Percentiles rank a stretch among this genome's conserved stretches.
phyloP scores from a whole-genome alignment of 2,888 invertebrate genomes.

The Stegana nigrithorax region DNA sequence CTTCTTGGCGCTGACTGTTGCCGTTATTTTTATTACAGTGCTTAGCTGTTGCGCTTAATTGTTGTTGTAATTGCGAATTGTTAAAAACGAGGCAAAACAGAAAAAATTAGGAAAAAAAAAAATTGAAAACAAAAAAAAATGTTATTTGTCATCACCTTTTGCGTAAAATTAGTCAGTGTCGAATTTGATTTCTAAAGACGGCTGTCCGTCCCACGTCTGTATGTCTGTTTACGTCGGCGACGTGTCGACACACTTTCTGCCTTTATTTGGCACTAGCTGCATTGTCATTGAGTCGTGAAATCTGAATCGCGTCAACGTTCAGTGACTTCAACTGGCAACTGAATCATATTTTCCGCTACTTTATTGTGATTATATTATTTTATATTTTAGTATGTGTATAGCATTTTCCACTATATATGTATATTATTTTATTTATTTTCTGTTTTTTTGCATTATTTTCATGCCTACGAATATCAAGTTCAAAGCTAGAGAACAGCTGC shows the following conservation, averaged over 20 bases:
- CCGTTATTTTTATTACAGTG: neutral
- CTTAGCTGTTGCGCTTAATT: neutral
- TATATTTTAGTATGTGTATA: no score
- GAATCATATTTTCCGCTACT: no score
- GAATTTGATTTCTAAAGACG: no score
- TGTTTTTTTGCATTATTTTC: neutral
- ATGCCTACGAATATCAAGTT: slow-evolving; percentile 7
- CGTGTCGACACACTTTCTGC: slow-evolving; percentile 8
- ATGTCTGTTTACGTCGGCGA: neutral
- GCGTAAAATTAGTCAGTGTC: no score
- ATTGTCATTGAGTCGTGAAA: slow-evolving; percentile 13
- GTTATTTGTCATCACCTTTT: neutral
- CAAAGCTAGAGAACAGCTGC: neutral
- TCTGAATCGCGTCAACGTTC: neutral
- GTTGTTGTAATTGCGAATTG: neutral
- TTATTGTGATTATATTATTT: no score
- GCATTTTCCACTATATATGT: slow-evolving; percentile 6
- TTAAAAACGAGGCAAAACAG: no score
- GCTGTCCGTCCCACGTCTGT: no score
- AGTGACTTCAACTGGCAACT: slow-evolving; percentile 7
- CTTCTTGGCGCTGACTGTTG: no score
- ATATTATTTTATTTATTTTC: neutral
- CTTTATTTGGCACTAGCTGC: slow-evolving; percentile 1
- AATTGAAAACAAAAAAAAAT: neutral
- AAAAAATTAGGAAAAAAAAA: no score